These are phyloP conservation scores for Taenaris catops DNA, from an alignment of 2,888 invertebrate species.

Conservation along the genomic window DNA sequence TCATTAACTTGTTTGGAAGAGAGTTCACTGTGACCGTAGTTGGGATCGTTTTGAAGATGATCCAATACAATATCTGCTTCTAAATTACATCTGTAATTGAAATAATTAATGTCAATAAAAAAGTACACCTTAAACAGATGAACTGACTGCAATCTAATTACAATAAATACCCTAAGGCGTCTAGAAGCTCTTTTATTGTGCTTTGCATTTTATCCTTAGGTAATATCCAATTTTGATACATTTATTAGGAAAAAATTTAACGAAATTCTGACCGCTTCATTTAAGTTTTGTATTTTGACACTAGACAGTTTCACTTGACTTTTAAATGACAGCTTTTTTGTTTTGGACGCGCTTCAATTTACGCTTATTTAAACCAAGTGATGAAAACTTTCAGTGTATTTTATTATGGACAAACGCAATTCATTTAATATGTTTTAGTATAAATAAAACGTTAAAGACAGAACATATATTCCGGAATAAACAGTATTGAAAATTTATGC, in stretches of 20 bases:
- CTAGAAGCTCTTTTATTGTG: conserved; percentile 77
- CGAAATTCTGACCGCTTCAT: conserved; percentile 27
- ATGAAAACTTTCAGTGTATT: no score
- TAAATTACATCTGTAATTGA: conserved; percentile 77
- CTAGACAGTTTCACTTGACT: not conserved
- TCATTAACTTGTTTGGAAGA: conserved; percentile 79
- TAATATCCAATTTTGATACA: conserved; percentile 60
- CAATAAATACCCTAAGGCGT: conserved; percentile 76
- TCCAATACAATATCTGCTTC: conserved; percentile 83
- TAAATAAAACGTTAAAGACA: no score
- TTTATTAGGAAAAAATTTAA: conserved; percentile 32
- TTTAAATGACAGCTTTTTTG: no score
- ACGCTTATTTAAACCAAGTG: no score
- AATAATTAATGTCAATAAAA: conserved; percentile 31
- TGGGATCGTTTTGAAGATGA: conserved; percentile 81
- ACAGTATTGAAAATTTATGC: no score
- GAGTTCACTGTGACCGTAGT: conserved; percentile 70
- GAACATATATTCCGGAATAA: no score
- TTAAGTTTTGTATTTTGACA: conserved; percentile 17
- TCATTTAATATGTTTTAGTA: no score
- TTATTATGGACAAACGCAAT: no score
- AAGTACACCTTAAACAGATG: no score
- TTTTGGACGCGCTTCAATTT: not conserved
- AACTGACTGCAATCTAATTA: no score
- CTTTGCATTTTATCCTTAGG: conserved; percentile 65